Evolutionary conservation across 2,888 invertebrate genomes (phyloP).

Genomic region (Pterobdella sp.): DNA sequence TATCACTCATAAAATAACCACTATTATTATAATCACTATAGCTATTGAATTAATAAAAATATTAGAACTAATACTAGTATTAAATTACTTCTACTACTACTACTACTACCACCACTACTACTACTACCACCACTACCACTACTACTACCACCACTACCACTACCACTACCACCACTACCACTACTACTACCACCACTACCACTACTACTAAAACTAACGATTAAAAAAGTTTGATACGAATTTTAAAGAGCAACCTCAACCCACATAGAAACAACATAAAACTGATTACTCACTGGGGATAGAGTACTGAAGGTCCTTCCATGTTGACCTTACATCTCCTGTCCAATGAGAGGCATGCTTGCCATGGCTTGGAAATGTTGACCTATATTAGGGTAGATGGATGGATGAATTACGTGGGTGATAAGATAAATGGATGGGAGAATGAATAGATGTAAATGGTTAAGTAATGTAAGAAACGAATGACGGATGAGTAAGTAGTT

Average conservation of each 20-base stretch:
- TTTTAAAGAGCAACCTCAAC: background rate
- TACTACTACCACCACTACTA: background rate
- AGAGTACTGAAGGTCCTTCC: constrained; percentile 60
- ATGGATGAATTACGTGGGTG: constrained; percentile 7
- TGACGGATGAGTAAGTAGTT: background rate
- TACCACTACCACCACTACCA: background rate
- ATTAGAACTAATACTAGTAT: too few species aligned
- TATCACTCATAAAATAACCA: background rate
- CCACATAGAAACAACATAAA: background rate
- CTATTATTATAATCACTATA: background rate
- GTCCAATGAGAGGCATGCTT: constrained; percentile 47
- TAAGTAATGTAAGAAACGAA: too few species aligned
- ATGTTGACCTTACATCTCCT: constrained; percentile 46
- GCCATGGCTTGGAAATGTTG: constrained; percentile 45
- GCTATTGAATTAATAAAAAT: too few species aligned
- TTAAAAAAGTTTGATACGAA: too few species aligned
- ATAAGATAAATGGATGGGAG: background rate
- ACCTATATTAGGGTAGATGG: constrained; percentile 38
- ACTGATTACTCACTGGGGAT: constrained; percentile 50
- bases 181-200: background rate
- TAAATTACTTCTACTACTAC: too few species aligned
- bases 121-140: background rate
- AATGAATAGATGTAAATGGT: background rate
- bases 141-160: background rate
- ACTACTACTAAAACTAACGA: background rate